These are phyloP conservation scores for Apostichopus leukothele DNA, from an alignment of 53 echinoderm and acorn worm genomes.

Conservation along the genomic window DNA sequence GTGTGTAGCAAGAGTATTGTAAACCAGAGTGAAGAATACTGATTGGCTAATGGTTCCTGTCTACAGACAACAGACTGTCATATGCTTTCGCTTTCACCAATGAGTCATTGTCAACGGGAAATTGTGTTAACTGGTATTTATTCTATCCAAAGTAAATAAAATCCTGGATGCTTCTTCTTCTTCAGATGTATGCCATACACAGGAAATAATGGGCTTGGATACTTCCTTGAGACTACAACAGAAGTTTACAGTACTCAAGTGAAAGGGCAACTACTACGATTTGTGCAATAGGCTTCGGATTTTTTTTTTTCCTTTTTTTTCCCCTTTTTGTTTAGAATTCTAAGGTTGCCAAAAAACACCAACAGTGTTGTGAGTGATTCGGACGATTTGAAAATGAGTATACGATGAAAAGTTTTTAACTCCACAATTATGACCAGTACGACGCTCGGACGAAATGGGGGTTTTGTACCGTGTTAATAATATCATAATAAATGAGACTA, in stretches of 20 bases:
- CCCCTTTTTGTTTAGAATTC: too few species aligned
- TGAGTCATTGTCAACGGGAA: slow-evolving; percentile 20
- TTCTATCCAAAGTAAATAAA: slow-evolving; percentile 49
- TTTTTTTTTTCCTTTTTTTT: background rate
- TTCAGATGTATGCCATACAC: slow-evolving; percentile 19
- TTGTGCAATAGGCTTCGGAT: background rate
- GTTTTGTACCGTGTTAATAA: too few species aligned
- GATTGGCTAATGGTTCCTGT: slow-evolving; percentile 44
- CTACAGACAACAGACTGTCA: slow-evolving; percentile 35
- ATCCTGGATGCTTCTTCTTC: slow-evolving; percentile 20
- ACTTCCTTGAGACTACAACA: slow-evolving; percentile 47
- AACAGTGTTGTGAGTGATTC: too few species aligned
- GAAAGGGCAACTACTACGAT: slow-evolving; percentile 17
- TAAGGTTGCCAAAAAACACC: too few species aligned
- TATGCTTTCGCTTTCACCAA: slow-evolving; percentile 44
- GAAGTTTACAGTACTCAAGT: slow-evolving; percentile 30
- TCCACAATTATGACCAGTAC: too few species aligned
- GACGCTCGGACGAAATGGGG: too few species aligned
- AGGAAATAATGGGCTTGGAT: slow-evolving; percentile 42
- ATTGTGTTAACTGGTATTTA: slow-evolving; percentile 52
- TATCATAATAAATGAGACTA: too few species aligned
- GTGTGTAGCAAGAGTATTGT: too few species aligned
- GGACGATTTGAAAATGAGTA: too few species aligned
- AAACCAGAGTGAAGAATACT: background rate
- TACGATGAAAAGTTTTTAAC: too few species aligned